phyloP scores from a whole-genome alignment of 2,113 vertebrate species.

The Hyperoodon ampullatus region DNA sequence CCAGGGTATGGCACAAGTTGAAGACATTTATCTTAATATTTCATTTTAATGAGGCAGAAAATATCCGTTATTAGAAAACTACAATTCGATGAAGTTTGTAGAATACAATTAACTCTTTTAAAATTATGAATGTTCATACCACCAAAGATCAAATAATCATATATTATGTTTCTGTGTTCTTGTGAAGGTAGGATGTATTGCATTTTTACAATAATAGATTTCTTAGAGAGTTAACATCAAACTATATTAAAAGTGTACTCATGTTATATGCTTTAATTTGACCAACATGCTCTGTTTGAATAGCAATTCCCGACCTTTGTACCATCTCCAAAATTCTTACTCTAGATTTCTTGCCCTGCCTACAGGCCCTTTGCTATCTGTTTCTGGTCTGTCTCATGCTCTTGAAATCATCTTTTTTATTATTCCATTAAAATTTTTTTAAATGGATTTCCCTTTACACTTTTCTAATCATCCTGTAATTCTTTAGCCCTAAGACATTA shows the following conservation, averaged over 20 bases:
- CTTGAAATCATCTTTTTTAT: constrained; percentile 68
- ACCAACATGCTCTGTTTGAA: not conserved
- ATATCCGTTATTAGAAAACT: constrained; percentile 41
- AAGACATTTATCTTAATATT: constrained; percentile 51
- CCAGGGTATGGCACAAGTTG: not conserved
- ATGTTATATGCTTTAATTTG: not conserved
- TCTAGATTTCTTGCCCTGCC: not conserved
- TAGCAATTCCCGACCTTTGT: not conserved
- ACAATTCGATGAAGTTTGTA: constrained; percentile 48
- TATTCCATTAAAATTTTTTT: constrained; percentile 68
- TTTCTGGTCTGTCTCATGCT: constrained; percentile 50
- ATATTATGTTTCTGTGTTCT: not conserved
- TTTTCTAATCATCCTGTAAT: constrained; percentile 74
- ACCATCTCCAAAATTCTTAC: not conserved
- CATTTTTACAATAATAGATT: not conserved
- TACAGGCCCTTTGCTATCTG: not conserved
- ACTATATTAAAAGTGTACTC: not conserved
- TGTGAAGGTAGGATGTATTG: not conserved
- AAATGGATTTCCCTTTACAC: constrained; percentile 68
- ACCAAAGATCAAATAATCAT: not conserved
- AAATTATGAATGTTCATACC: not conserved
- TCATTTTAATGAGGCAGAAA: constrained; percentile 58
- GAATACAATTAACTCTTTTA: constrained; percentile 33
- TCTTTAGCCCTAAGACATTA: constrained; percentile 72
- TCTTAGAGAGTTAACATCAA: constrained; percentile 42